Conservation (phyloP, 2,797 vertebrate species). For the Chiroxiphia lanceolata region DNA sequence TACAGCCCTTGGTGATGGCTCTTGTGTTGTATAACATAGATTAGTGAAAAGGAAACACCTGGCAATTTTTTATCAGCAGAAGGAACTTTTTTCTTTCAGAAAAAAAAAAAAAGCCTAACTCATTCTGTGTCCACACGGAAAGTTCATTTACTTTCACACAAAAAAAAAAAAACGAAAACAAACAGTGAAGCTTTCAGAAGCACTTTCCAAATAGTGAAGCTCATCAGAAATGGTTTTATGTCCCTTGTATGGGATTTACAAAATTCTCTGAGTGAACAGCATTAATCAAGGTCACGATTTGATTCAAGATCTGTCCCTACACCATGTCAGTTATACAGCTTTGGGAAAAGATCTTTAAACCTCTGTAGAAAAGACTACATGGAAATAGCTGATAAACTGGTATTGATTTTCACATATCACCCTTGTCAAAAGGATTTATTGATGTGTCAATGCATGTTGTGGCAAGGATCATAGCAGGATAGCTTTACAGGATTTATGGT, state of each 20-base stretch:
- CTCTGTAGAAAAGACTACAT: constrained; percentile 75
- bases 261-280: constrained; percentile 37
- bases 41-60: constrained; percentile 8
- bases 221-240: background rate
- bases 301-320: constrained; percentile 70
- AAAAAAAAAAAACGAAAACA: background rate
- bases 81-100: background rate
- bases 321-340: constrained; percentile 70
- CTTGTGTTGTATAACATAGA: background rate
- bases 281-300: constrained; percentile 59
- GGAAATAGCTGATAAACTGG: constrained; percentile 86
- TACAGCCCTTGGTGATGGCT: background rate
- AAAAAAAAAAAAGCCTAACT: background rate
- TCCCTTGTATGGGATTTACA: constrained; percentile 8
- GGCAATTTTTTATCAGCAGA: background rate
- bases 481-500: constrained; percentile 85
- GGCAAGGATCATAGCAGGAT: constrained; percentile 72
- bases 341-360: constrained; percentile 76
- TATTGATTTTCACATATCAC: constrained; percentile 92
- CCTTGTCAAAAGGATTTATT: constrained; percentile 93
- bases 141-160: background rate
- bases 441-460: constrained; percentile 86
- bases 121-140: background rate
- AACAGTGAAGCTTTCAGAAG: background rate
- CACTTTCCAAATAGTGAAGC: background rate